phyloP scores from a whole-genome alignment of 1,140 invertebrate species.

The Cherax destructor region DNA sequence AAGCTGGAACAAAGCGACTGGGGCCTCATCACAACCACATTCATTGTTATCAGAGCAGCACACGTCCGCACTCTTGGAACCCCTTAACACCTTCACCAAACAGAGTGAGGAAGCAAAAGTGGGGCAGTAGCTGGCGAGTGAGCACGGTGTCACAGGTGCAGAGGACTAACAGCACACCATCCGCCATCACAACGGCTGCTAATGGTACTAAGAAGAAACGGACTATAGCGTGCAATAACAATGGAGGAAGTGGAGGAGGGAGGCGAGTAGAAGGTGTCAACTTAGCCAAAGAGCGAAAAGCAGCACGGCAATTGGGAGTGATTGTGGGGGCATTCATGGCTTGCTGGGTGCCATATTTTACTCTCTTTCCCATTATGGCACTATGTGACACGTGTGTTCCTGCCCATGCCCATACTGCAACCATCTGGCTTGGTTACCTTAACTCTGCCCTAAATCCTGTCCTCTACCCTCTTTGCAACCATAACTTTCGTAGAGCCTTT shows the following conservation, averaged over 20 bases:
- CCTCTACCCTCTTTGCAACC: slow-evolving; percentile 80
- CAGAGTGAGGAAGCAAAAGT: slow-evolving; percentile 21
- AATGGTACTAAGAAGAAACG: slow-evolving; percentile 45
- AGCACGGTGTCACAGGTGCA: slow-evolving; percentile 8
- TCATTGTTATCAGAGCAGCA: slow-evolving; percentile 43
- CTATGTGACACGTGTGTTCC: slow-evolving; percentile 79
- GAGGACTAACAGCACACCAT: neutral
- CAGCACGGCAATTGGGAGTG: slow-evolving; percentile 81
- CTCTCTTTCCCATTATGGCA: slow-evolving; percentile 81
- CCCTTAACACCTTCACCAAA: neutral
- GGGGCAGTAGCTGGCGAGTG: slow-evolving; percentile 60
- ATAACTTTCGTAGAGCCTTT: slow-evolving; percentile 79
- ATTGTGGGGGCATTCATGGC: slow-evolving; percentile 82
- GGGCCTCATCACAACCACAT: slow-evolving; percentile 60
- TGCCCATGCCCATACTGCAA: slow-evolving; percentile 75
- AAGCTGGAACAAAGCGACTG: neutral
- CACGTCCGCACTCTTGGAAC: slow-evolving; percentile 37
- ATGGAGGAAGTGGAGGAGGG: neutral
- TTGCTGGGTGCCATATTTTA: slow-evolving; percentile 82
- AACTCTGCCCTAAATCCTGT: slow-evolving; percentile 80
- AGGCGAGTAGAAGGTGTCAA: slow-evolving; percentile 72
- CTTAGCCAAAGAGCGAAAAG: slow-evolving; percentile 80
- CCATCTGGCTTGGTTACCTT: slow-evolving; percentile 80
- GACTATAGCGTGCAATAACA: neutral
- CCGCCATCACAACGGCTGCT: slow-evolving; percentile 15